A percentile compares a stretch with the other conserved stretches of the same genome.
phyloP scores from a whole-genome alignment of 2,797 vertebrate species.

The Leucoraja ocellata region DNA sequence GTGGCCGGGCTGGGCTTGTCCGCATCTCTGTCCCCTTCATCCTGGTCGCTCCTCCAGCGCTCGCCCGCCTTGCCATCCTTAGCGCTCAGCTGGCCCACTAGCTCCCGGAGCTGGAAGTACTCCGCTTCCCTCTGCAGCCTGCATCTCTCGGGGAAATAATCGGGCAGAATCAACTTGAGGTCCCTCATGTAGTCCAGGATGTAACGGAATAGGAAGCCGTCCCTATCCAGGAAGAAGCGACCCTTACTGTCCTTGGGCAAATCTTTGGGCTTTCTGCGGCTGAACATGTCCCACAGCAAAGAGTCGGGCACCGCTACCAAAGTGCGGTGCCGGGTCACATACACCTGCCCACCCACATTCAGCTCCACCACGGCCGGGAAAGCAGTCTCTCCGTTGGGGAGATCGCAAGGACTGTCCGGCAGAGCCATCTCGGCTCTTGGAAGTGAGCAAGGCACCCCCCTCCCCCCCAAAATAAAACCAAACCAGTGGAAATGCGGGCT shows the following conservation, averaged over 20 bases:
- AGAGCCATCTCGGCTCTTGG: not conserved
- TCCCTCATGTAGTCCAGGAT: slow-evolving; percentile 96
- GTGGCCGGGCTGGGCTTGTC: slow-evolving; percentile 60
- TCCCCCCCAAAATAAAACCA: not conserved
- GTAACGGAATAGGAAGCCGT: slow-evolving; percentile 95
- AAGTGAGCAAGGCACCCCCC: not conserved
- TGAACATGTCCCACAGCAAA: slow-evolving; percentile 90
- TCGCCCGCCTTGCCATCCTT: slow-evolving; percentile 71
- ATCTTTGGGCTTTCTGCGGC: slow-evolving; percentile 74
- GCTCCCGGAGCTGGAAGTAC: slow-evolving; percentile 88
- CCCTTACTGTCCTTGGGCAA: slow-evolving; percentile 92
- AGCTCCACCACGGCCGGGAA: slow-evolving; percentile 95
- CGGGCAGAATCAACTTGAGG: slow-evolving; percentile 86
- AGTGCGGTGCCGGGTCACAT: slow-evolving; percentile 89
- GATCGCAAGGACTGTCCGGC: not conserved
- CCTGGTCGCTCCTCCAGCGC: slow-evolving; percentile 68
- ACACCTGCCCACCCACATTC: slow-evolving; percentile 97
- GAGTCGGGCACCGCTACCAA: slow-evolving; percentile 92
- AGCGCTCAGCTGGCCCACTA: slow-evolving; percentile 74
- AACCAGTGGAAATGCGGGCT: not conserved
- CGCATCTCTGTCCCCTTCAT: slow-evolving; percentile 54
- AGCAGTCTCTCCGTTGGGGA: slow-evolving; percentile 44
- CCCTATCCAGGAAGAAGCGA: slow-evolving; percentile 90
- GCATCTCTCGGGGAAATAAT: slow-evolving; percentile 89
- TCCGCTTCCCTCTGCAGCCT: slow-evolving; percentile 88